Evolutionary conservation across 2,113 vertebrate species (phyloP).

Genomic region (Tyrannus savana): DNA sequence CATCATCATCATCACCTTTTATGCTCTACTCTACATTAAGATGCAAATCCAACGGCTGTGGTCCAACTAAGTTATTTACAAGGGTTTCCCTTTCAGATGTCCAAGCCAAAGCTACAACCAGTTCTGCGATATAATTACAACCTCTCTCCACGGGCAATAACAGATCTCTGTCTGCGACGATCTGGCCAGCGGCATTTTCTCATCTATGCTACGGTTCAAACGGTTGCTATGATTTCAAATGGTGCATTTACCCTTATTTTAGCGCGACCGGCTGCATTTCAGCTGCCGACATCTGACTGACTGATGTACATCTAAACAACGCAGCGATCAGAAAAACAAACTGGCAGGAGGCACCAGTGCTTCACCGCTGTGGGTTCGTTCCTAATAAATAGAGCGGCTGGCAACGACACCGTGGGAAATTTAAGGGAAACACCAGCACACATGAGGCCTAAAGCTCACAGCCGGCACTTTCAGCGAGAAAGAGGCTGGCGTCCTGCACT

Average conservation of each 20-base stretch:
- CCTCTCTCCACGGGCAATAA: background rate
- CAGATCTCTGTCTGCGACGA: background rate
- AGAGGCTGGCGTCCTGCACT: background rate
- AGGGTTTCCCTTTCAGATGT: background rate
- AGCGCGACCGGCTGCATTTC: background rate
- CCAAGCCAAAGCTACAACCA: conserved; percentile 16
- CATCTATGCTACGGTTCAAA: background rate
- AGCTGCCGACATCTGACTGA: background rate
- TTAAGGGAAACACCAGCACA: background rate
- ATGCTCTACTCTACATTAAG: background rate
- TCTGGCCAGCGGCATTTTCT: conserved; percentile 3
- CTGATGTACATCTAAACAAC: background rate
- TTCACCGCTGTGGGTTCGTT: background rate
- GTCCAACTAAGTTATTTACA: background rate
- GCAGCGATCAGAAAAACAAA: background rate
- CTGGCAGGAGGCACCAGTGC: background rate
- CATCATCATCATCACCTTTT: background rate
- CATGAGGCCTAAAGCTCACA: background rate
- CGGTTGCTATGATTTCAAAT: background rate
- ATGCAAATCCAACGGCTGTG: background rate
- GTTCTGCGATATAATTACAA: background rate
- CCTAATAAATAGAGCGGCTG: background rate
- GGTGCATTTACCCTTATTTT: background rate
- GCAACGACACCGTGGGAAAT: background rate
- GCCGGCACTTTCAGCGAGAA: background rate